phyloP scores from a whole-genome alignment of 2,888 invertebrate species.

The Meganola albula region DNA sequence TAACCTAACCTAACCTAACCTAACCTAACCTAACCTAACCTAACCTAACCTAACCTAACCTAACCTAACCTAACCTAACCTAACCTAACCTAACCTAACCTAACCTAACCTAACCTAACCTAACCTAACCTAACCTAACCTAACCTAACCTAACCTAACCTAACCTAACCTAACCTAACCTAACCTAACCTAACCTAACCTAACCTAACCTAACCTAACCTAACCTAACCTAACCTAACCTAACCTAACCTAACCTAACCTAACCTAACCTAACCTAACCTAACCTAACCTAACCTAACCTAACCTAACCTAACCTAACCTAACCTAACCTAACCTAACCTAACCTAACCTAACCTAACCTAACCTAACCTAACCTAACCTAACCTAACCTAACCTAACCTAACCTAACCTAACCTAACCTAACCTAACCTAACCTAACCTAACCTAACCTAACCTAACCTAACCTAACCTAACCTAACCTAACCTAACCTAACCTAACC shows the following conservation, averaged over 20 bases:
- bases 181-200: conserved; percentile 20
- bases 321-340: conserved; percentile 24
- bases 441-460: conserved; percentile 16
- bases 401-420: conserved; percentile 21
- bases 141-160: conserved; percentile 17
- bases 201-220: conserved; percentile 21
- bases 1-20: conserved; percentile 16
- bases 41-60: conserved; percentile 21
- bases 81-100: conserved; percentile 18
- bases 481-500: conserved; percentile 19
- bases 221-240: conserved; percentile 18
- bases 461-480: conserved; percentile 17
- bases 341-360: conserved; percentile 20
- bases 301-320: conserved; percentile 21
- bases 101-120: conserved; percentile 20
- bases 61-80: conserved; percentile 22
- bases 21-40: conserved; percentile 18
- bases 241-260: conserved; percentile 19
- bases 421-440: conserved; percentile 21
- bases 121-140: conserved; percentile 17
- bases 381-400: conserved; percentile 20
- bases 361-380: conserved; percentile 16
- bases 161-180: conserved; percentile 18
- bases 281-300: conserved; percentile 21
- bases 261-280: conserved; percentile 18